Percentiles rank a stretch among this genome's conserved stretches.
Evolutionary conservation across 1,140 invertebrate genomes (phyloP).

Genomic region (Drosophila nigrodunni): DNA sequence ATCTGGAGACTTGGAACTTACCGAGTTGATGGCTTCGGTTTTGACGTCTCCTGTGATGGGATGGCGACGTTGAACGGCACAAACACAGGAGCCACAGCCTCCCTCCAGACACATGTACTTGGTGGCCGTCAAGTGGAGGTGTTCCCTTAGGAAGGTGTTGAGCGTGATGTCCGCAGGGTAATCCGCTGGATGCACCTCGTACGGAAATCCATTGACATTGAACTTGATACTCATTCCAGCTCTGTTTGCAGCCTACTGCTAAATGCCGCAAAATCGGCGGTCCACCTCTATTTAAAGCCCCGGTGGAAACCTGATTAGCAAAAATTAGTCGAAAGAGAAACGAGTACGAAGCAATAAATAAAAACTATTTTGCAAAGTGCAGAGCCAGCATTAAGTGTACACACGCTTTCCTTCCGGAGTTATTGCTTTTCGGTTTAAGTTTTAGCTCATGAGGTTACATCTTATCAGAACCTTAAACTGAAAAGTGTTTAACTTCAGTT

Average conservation of each 20-base stretch:
- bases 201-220: conserved; percentile 66
- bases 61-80: conserved; percentile 86
- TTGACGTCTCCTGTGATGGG: conserved; percentile 86
- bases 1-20: conserved; percentile 82
- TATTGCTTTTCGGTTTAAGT: neutral
- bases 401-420: neutral
- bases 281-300: conserved; percentile 53
- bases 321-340: conserved; percentile 51
- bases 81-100: conserved; percentile 92
- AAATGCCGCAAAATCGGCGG: conserved; percentile 32
- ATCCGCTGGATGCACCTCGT: conserved; percentile 60
- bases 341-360: conserved; percentile 29
- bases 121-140: conserved; percentile 89
- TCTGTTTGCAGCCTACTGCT: conserved; percentile 37
- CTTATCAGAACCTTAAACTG: neutral
- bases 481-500: neutral
- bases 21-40: conserved; percentile 90
- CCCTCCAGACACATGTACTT: conserved; percentile 93
- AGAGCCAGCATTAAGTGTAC: conserved; percentile 7
- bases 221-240: conserved; percentile 67
- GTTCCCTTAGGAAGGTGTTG: conserved; percentile 89
- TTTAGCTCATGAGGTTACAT: neutral
- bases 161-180: conserved; percentile 86
- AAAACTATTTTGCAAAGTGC: conserved; percentile 20
- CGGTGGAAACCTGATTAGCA: conserved; percentile 50